Percentiles rank a stretch among this genome's conserved stretches.
phyloP scores from a whole-genome alignment of 2,797 vertebrate species.

The Lepus oiostolus region DNA sequence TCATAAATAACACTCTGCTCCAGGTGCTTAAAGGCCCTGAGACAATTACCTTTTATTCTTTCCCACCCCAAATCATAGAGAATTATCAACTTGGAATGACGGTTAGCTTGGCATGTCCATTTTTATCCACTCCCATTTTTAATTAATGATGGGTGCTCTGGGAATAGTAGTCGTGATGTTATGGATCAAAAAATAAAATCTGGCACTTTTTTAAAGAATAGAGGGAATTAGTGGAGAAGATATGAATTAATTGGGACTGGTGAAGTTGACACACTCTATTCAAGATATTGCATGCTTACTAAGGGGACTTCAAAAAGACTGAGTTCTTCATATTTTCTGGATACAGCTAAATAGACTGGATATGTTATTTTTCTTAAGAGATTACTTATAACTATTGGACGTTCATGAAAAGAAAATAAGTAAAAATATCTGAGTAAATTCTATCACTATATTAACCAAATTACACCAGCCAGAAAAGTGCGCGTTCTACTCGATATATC shows the following conservation, averaged over 20 bases:
- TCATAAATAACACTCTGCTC: constrained; percentile 72
- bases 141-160: constrained; percentile 39
- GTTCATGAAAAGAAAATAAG: constrained; percentile 17
- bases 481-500: too few species aligned
- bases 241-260: neutral
- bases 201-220: constrained; percentile 35
- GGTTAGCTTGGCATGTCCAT: neutral
- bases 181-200: constrained; percentile 45
- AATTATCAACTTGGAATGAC: constrained; percentile 64
- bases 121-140: constrained; percentile 67
- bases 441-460: neutral
- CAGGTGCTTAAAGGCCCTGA: constrained; percentile 76
- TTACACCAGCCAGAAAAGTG: neutral
- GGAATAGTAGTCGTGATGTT: neutral
- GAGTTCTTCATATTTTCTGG: constrained; percentile 2
- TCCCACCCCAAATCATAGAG: constrained; percentile 49
- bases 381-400: neutral
- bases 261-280: neutral
- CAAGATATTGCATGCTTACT: constrained; percentile 35
- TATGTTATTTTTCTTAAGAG: constrained; percentile 14
- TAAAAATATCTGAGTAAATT: neutral
- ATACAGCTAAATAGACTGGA: neutral
- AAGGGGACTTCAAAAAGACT: constrained; percentile 32
- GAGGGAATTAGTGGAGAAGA: neutral
- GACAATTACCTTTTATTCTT: constrained; percentile 71